These are phyloP conservation scores for Dolichallabes microphthalmus DNA, from an alignment of 2,113 vertebrate species.

Conservation along the genomic window DNA sequence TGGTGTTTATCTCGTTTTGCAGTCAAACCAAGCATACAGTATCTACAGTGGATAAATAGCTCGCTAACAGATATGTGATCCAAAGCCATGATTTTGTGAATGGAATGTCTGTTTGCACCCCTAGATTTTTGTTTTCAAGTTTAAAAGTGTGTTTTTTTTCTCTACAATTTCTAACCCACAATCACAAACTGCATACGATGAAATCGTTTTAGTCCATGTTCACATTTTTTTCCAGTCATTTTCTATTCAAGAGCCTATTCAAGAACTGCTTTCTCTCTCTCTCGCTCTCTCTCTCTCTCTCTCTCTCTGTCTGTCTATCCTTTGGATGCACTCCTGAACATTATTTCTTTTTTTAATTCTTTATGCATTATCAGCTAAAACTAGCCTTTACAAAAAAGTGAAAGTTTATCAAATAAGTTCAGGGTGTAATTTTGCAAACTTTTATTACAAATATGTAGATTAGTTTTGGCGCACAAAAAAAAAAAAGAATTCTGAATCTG, in stretches of 20 bases:
- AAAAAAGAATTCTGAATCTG: not conserved
- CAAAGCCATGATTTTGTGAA: too few relatives aligned
- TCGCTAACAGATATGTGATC: too few relatives aligned
- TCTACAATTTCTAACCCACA: not conserved
- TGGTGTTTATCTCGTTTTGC: too few relatives aligned
- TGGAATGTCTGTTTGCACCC: too few relatives aligned
- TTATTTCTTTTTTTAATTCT: too few relatives aligned
- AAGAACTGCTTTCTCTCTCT: too few relatives aligned
- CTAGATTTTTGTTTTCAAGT: too few relatives aligned
- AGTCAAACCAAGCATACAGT: not conserved
- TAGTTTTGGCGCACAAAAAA: not conserved
- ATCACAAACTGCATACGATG: not conserved
- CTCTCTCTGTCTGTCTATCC: not conserved
- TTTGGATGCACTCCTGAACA: not conserved
- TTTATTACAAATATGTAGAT: not conserved
- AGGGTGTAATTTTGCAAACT: not conserved
- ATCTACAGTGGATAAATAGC: too few relatives aligned
- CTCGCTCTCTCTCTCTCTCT: too few relatives aligned
- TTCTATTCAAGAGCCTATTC: too few relatives aligned
- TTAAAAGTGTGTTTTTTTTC: not conserved
- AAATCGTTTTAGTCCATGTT: too few relatives aligned
- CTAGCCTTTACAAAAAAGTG: not conserved
- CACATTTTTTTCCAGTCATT: too few relatives aligned
- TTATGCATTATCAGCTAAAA: not conserved
- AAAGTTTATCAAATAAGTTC: not conserved